These are phyloP conservation scores for Schizaphis graminum DNA, from an alignment of 2,888 invertebrate genomes.

Conservation along the genomic window DNA sequence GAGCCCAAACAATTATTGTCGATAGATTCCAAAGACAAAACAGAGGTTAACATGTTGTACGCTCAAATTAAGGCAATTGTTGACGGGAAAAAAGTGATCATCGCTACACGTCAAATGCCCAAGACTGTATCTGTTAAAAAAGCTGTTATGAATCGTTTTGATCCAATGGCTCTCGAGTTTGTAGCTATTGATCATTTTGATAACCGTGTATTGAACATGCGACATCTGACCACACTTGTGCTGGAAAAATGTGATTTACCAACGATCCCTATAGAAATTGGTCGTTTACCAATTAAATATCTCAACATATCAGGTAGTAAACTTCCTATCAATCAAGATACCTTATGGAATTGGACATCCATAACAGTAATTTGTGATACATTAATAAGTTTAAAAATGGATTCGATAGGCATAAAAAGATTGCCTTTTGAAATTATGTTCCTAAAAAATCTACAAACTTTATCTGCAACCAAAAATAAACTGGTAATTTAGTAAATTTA, in stretches of 20 bases:
- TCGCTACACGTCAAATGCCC: not conserved
- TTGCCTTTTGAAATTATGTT: conserved; percentile 41
- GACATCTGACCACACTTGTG: not conserved
- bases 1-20: not conserved
- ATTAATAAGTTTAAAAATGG: conserved; percentile 16
- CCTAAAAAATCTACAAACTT: not conserved
- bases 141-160: not conserved
- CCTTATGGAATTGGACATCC: conserved; percentile 30
- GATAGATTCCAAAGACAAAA: not conserved
- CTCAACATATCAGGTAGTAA: conserved; percentile 20
- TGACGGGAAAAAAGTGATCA: not conserved
- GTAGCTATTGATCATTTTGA: not conserved
- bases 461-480: not conserved
- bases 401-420: not conserved
- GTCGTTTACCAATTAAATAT: not conserved
- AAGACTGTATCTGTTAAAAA: not conserved
- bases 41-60: not conserved
- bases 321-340: conserved; percentile 13
- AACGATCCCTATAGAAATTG: not conserved
- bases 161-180: not conserved
- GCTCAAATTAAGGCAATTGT: not conserved
- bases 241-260: conserved; percentile 22
- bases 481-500: conserved; percentile 27
- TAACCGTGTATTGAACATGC: conserved; percentile 4
- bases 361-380: not conserved